Base-by-base conservation (phyloP, 1,140 invertebrate genomes). In the Pygmarrhopalites habei region DNA sequence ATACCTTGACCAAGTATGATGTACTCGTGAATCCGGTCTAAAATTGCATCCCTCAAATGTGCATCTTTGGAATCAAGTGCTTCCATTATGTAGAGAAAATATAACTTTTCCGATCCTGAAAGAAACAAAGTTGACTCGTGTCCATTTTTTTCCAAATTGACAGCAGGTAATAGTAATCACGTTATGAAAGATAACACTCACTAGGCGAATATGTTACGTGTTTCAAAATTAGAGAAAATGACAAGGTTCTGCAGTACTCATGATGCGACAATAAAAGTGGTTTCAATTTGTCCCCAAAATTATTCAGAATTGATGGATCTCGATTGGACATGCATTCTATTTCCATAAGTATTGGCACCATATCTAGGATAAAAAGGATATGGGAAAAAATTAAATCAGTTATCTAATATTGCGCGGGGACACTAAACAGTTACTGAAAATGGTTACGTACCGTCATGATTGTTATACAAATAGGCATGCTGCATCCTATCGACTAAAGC, bases 1-100 rank as follows among this genome's bases (percentile, higher is more conserved):
- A n/a, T 77, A 85, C 83, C 83, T 81, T 92, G 89, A 77, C 88
- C 82, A 52, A 89, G 84, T 26, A 90, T 78, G 55, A 87, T 79
- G 56, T 93, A 84, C 69, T 95, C 91, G 0, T 89, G 85, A 35
- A 95, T 77, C 74, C 85, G 85, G 60, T 92, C 90, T 15, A 95
- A 77, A 44, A 88, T 86, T 7, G 85, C 85, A 62, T 82, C 82
- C 1, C 89, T 81, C 35, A 95, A 81, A 67, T 91, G 88, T 0
- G 87, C 83, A 70, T 88, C 85, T 21, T 82, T 78, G 66, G 84
- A 86, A 51, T 90, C 84, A 43, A 95, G 77, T 73, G 89, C 91
- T 66, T 87, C 82, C 35, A 95, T 80, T 71, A 88, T 86, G 0
- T 84, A 82, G 41, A 86, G 82, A 0, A 95, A 76, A 60, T 86